Evolutionary conservation across 1,140 invertebrate species (phyloP).

Genomic region (Orius laevigatus): DNA sequence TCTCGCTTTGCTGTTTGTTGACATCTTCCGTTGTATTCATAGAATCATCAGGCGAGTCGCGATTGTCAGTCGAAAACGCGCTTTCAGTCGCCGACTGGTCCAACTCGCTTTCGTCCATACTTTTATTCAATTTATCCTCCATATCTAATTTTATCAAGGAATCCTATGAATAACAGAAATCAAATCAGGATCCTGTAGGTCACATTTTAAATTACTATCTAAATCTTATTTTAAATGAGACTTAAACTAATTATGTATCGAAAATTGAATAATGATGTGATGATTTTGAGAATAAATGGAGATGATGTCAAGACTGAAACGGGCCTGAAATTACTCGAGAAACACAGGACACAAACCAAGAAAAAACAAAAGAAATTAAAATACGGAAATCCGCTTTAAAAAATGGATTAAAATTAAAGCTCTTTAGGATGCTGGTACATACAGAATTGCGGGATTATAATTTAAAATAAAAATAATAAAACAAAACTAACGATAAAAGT

Average conservation of each 20-base stretch:
- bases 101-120: conserved; percentile 11
- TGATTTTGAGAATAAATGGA: too few species aligned
- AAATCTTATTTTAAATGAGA: not conserved
- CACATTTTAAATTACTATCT: not conserved
- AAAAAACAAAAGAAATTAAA: too few species aligned
- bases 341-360: too few species aligned
- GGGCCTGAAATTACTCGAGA: too few species aligned
- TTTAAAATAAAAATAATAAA: not conserved
- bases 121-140: conserved; percentile 6
- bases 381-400: too few species aligned
- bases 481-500: not conserved
- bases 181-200: not conserved
- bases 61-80: conserved; percentile 15
- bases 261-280: not conserved
- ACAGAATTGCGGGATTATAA: not conserved
- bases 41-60: conserved; percentile 12
- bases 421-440: too few species aligned
- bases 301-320: too few species aligned
- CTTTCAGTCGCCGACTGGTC: conserved; percentile 15
- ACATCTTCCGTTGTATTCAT: not conserved
- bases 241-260: not conserved
- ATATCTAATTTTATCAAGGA: not conserved
- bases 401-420: too few species aligned
- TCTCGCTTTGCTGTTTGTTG: not conserved
- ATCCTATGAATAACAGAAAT: not conserved